These are phyloP conservation scores for Penaeus vannamei DNA, from an alignment of 1,140 invertebrate species.

Conservation along the genomic window DNA sequence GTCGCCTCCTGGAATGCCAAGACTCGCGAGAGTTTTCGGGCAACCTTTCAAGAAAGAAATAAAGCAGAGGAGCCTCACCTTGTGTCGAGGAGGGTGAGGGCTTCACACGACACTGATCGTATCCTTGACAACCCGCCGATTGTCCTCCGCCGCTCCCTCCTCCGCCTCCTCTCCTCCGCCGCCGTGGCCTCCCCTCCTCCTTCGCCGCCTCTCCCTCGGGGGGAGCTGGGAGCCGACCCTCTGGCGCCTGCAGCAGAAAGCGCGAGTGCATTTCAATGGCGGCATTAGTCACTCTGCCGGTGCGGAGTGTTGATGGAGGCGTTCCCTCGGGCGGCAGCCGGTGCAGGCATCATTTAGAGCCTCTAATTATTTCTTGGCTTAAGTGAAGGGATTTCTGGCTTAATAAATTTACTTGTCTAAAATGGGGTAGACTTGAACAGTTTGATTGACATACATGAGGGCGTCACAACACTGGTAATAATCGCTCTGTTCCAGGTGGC, in stretches of 20 bases:
- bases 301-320: no score
- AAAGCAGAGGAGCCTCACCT: slow-evolving; percentile 26
- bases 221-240: background rate
- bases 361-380: no score
- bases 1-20: no score
- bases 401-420: no score
- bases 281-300: background rate
- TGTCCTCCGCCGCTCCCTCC: slow-evolving; percentile 44
- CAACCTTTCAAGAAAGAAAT: background rate
- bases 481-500: no score
- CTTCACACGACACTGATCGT: slow-evolving; percentile 50
- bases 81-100: slow-evolving; percentile 45
- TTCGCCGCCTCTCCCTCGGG: background rate
- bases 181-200: background rate
- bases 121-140: slow-evolving; percentile 19
- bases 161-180: slow-evolving; percentile 45
- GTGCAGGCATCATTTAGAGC: no score
- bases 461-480: no score
- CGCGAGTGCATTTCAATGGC: background rate
- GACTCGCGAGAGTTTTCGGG: background rate
- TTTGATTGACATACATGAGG: no score
- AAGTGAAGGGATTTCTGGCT: no score
- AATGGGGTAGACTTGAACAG: no score
- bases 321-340: no score
- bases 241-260: background rate